Evolutionary conservation across 2,113 vertebrate species (phyloP).

Genomic region (Brachyistius frenatus): DNA sequence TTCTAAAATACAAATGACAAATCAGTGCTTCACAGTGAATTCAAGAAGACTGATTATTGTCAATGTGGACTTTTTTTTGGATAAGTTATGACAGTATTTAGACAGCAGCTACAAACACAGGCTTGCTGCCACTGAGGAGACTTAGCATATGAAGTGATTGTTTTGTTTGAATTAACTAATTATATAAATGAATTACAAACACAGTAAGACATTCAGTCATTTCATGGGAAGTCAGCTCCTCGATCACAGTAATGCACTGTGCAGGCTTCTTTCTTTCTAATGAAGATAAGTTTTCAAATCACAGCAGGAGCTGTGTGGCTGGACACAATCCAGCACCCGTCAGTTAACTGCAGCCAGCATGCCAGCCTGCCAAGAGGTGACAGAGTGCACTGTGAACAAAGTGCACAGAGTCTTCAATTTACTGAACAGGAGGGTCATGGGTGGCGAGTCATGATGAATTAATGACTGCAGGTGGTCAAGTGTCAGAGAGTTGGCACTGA

Average conservation of each 20-base stretch:
- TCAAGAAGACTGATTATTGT: constrained; percentile 5
- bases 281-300: constrained; percentile 76
- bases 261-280: constrained; percentile 57
- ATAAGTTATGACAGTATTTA: constrained; percentile 12
- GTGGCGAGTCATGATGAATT: constrained; percentile 56
- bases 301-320: constrained; percentile 60
- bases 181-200: constrained; percentile 40
- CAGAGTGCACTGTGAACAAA: constrained; percentile 61
- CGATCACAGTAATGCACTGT: constrained; percentile 62
- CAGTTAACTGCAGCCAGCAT: constrained; percentile 50
- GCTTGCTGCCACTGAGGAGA: not conserved
- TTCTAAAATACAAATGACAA: not conserved
- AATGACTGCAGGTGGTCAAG: constrained; percentile 59
- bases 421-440: constrained; percentile 36
- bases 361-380: constrained; percentile 61
- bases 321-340: constrained; percentile 57
- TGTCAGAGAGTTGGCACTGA: constrained; percentile 55
- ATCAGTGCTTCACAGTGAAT: not conserved
- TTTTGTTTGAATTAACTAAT: constrained; percentile 44
- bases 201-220: constrained; percentile 43
- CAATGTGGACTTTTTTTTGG: not conserved
- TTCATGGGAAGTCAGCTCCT: constrained; percentile 41
- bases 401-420: constrained; percentile 54
- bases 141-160: constrained; percentile 10
- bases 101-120: constrained; percentile 6